Conservation (phyloP, 2,888 invertebrate genomes). For the Pandemis heparana region DNA sequence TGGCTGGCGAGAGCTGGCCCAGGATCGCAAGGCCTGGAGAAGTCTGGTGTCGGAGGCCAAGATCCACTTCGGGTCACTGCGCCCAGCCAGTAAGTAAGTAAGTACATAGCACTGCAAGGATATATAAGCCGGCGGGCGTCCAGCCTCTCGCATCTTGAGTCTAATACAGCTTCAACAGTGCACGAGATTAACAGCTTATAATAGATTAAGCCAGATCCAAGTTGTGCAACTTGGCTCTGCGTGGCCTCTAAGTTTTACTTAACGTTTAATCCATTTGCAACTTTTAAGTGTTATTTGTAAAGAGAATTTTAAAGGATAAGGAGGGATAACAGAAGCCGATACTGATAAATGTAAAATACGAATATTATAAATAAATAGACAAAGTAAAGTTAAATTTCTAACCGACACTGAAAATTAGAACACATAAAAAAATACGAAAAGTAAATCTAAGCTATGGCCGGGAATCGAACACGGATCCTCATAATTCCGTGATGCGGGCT, state of each 20-base stretch:
- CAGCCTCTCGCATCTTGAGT: slow-evolving; percentile 28
- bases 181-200: slow-evolving; percentile 38
- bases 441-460: too few relatives aligned
- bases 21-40: too few relatives aligned
- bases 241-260: slow-evolving; percentile 31
- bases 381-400: too few relatives aligned
- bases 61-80: too few relatives aligned
- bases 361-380: too few relatives aligned
- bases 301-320: background rate
- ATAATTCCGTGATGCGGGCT: too few relatives aligned
- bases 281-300: background rate
- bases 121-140: slow-evolving; percentile 30
- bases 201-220: slow-evolving; percentile 32
- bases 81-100: too few relatives aligned
- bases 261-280: slow-evolving; percentile 34
- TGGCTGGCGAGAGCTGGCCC: too few relatives aligned
- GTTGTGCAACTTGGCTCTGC: slow-evolving; percentile 25
- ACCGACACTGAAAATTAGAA: too few relatives aligned
- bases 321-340: background rate
- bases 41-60: too few relatives aligned
- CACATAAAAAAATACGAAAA: too few relatives aligned
- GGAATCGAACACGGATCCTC: too few relatives aligned
- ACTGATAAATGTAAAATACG: background rate
- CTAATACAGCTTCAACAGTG: slow-evolving; percentile 32
- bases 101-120: slow-evolving; percentile 12